These are phyloP conservation scores for Leptodactylus fallax DNA, from an alignment of 2,797 vertebrate species.

Conservation along the genomic window DNA sequence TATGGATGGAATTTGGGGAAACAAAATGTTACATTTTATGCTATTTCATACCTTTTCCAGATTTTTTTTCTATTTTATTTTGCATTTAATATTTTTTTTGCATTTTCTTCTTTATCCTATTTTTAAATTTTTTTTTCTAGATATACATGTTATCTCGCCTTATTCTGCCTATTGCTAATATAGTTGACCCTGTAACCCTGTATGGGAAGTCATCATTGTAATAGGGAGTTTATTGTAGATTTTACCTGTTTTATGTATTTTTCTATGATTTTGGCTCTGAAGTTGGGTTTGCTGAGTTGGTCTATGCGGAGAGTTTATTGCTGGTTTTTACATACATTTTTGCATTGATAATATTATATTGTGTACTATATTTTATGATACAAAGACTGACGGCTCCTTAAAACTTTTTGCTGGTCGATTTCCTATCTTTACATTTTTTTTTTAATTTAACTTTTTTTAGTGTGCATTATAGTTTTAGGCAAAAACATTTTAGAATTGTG, in stretches of 20 bases:
- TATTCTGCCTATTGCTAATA: neutral
- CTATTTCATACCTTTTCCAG: neutral
- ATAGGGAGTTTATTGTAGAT: neutral
- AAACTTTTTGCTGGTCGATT: no score
- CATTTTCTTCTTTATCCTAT: neutral
- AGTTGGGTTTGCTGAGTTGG: no score
- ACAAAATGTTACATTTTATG: neutral
- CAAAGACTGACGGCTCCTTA: no score
- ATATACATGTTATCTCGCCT: neutral
- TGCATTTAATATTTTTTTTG: neutral
- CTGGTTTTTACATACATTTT: neutral
- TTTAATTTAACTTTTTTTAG: no score
- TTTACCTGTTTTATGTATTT: neutral
- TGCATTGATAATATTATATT: neutral
- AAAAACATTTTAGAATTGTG: no score
- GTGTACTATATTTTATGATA: neutral
- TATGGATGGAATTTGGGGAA: conserved; percentile 68
- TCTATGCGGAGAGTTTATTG: no score
- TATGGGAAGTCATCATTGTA: neutral
- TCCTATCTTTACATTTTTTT: no score
- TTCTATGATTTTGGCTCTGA: neutral
- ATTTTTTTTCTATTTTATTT: neutral
- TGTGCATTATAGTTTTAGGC: no score
- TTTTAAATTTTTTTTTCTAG: neutral
- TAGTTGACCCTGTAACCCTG: neutral